Conservation (phyloP, 2,797 vertebrate species). For the Premnoplex brunnescens region DNA sequence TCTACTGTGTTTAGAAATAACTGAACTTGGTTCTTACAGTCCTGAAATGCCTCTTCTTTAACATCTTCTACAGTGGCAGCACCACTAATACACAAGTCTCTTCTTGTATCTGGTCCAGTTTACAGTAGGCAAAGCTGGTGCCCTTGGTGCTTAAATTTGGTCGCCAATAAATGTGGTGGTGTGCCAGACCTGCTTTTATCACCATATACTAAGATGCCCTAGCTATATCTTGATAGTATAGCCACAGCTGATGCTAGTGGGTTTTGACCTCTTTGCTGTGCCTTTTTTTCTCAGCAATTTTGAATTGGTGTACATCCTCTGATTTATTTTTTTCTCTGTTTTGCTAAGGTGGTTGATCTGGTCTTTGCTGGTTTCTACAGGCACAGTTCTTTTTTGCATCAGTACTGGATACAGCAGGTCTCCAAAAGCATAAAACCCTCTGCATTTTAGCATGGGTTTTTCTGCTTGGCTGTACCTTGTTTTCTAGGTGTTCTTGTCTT, state of each 20-base stretch:
- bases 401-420: neutral
- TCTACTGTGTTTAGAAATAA: neutral
- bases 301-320: neutral
- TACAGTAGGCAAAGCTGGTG: neutral
- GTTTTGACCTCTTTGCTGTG: neutral
- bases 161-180: neutral
- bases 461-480: neutral
- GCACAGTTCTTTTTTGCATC: neutral
- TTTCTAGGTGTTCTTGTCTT: constrained; percentile 22
- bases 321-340: neutral
- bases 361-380: neutral
- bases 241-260: neutral
- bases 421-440: neutral
- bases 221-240: neutral
- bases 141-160: neutral
- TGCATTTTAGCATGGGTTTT: neutral
- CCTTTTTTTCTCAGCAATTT: neutral
- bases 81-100: neutral
- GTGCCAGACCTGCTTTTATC: neutral
- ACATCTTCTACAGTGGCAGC: neutral
- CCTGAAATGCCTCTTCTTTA: neutral
- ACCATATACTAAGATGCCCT: neutral
- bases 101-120: neutral
- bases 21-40: neutral
- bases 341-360: neutral